Base-by-base conservation (phyloP, 2,888 invertebrate genomes). In the Hypercompe scribonia region DNA sequence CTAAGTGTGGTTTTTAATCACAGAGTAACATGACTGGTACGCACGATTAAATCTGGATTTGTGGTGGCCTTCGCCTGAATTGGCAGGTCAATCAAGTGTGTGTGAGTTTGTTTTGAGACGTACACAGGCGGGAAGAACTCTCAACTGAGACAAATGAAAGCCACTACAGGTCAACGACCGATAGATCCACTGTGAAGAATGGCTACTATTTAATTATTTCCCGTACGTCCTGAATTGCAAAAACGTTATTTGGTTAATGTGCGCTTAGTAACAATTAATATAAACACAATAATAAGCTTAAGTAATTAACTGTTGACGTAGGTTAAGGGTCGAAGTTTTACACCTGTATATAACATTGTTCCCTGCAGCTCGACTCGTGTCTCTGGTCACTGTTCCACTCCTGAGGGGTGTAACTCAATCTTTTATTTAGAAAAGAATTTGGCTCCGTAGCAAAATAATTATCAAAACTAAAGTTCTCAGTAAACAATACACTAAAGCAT, bases 21-120 rank as follows among this genome's bases (percentile, higher is more conserved):
- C 46, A 54, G 28, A 28, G 33, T 34, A 28, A 11, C 7, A 31
- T 66, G 71, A 70, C 65, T 42, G 74, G 64, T 76, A 72, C 70
- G 80, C 76, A 75, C 80, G 84, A 84, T 80, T 83, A 78, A 81
- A 83, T 84, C 78, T 83, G 82, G 80, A 81, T 81, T 74, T 70
- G 68, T 68, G 72, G 72, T 73, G 83, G 71, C 83, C 83, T 84
- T 84, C 84, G 81, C 81, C 84, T 81, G 80, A 73, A 81, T 83
- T 74, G 78, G 78, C 82, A 78, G 75, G 68, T 75, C 72, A 71
- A 65, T 78, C 75, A 70, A 63, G 78, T 74, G 73, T 70, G 66
- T 68, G 33, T 13, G 67, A 74, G 46, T 61, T 65, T 54, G 74
- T 68, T 42, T 67, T 31, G 74, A 50, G 64, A 72, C 54, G 63